Conservation (phyloP, 2,888 invertebrate species). For the Temnothorax unifasciatus region DNA sequence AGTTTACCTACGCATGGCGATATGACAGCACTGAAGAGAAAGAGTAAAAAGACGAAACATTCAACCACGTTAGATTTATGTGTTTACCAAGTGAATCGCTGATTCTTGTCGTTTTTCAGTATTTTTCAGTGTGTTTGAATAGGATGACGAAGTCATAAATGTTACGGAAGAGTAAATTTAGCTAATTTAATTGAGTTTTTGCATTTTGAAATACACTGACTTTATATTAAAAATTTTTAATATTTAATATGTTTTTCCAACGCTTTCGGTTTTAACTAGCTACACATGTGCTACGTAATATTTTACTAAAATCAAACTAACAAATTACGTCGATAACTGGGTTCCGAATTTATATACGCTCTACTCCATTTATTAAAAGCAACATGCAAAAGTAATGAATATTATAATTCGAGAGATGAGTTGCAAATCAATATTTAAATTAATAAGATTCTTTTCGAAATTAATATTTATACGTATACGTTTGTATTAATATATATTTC, state of each 20-base stretch:
- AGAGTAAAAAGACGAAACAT: slow-evolving; percentile 40
- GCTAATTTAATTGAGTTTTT: neutral
- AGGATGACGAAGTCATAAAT: slow-evolving; percentile 9
- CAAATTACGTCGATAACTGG: slow-evolving; percentile 33
- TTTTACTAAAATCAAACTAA: slow-evolving; percentile 15
- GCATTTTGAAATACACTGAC: neutral
- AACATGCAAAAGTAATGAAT: slow-evolving; percentile 26
- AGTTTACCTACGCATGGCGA: slow-evolving; percentile 45
- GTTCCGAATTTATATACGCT: slow-evolving; percentile 22
- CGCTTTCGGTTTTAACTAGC: neutral
- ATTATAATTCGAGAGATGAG: slow-evolving; percentile 14
- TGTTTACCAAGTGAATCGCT: slow-evolving; percentile 45
- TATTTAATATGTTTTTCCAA: neutral
- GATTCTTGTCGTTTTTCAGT: slow-evolving; percentile 29
- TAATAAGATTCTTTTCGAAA: slow-evolving; percentile 35
- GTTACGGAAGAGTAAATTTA: neutral
- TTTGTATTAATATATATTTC: slow-evolving; percentile 21
- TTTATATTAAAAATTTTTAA: slow-evolving; percentile 17
- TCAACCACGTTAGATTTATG: slow-evolving; percentile 47
- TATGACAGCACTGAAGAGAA: neutral
- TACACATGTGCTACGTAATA: slow-evolving; percentile 4
- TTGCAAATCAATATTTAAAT: slow-evolving; percentile 43
- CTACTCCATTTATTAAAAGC: slow-evolving; percentile 34
- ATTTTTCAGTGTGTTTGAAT: slow-evolving; percentile 19
- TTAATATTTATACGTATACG: slow-evolving; percentile 27